These are phyloP conservation scores for Colinus virginianus DNA, from an alignment of 2,113 vertebrate species.

Conservation along the genomic window DNA sequence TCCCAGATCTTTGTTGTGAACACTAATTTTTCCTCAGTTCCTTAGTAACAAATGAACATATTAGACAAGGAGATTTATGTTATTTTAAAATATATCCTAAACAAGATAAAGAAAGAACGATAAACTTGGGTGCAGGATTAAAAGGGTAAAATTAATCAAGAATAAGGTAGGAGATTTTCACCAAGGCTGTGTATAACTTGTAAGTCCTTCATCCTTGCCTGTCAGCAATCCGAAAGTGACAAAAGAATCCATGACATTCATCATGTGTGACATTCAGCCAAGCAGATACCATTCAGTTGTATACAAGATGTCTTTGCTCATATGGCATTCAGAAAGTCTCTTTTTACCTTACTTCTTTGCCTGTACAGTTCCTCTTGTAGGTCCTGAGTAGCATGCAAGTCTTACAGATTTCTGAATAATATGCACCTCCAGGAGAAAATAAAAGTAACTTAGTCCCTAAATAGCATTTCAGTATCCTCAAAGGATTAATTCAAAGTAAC, in stretches of 20 bases:
- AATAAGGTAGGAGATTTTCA: background rate
- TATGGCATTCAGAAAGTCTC: background rate
- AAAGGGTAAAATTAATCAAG: background rate
- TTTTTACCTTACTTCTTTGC: slow-evolving; percentile 11
- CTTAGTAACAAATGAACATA: background rate
- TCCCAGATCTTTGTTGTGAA: background rate
- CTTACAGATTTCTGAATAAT: background rate
- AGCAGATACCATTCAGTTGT: background rate
- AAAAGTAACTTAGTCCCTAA: background rate
- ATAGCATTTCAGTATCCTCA: background rate
- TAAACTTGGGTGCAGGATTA: background rate
- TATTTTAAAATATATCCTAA: background rate
- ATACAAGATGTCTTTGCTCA: slow-evolving; percentile 1
- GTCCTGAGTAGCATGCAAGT: background rate
- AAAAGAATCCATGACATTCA: slow-evolving; percentile 42
- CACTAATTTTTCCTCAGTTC: background rate
- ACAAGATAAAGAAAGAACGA: background rate
- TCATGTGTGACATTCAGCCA: slow-evolving; percentile 29
- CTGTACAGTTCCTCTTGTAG: background rate
- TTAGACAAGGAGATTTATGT: background rate
- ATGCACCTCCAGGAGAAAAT: background rate
- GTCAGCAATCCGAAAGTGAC: slow-evolving; percentile 16
- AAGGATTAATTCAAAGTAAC: background rate
- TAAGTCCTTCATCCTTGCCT: background rate
- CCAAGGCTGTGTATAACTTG: background rate